These are phyloP conservation scores for Eubasilissa splendida DNA, from an alignment of 2,888 invertebrate genomes.

Conservation along the genomic window DNA sequence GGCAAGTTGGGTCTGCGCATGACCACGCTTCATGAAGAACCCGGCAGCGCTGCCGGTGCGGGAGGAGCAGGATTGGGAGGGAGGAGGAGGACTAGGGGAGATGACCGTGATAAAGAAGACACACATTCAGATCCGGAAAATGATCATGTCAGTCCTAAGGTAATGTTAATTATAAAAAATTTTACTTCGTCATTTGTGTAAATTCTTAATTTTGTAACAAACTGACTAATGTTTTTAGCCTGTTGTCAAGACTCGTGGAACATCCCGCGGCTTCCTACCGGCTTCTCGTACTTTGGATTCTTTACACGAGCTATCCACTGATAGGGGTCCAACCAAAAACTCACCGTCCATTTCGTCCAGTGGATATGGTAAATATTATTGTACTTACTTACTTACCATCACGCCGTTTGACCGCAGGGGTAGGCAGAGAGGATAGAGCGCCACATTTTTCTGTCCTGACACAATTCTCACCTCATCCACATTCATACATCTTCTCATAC, in stretches of 20 bases:
- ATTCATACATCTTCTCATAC: too few relatives aligned
- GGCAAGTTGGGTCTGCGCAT: slow-evolving; percentile 89
- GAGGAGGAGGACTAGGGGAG: slow-evolving; percentile 63
- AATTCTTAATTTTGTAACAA: not conserved
- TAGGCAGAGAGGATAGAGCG: too few relatives aligned
- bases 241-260: slow-evolving; percentile 64
- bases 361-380: slow-evolving; percentile 76
- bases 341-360: slow-evolving; percentile 86
- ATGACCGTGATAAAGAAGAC: slow-evolving; percentile 63
- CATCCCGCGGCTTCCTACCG: slow-evolving; percentile 73
- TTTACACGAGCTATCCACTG: slow-evolving; percentile 82
- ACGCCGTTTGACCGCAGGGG: too few relatives aligned
- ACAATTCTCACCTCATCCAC: too few relatives aligned
- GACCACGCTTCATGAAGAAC: slow-evolving; percentile 94
- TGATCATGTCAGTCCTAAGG: slow-evolving; percentile 61
- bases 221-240: slow-evolving; percentile 63
- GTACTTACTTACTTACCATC: too few relatives aligned
- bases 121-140: slow-evolving; percentile 70
- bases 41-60: slow-evolving; percentile 62
- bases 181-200: slow-evolving; percentile 7
- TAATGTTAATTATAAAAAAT: slow-evolving; percentile 60
- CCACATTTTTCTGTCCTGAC: too few relatives aligned
- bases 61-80: slow-evolving; percentile 60
- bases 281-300: slow-evolving; percentile 91
- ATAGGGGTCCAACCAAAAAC: slow-evolving; percentile 69